phyloP scores from a whole-genome alignment of 2,888 invertebrate species.

The Tenthredo mesomela region DNA sequence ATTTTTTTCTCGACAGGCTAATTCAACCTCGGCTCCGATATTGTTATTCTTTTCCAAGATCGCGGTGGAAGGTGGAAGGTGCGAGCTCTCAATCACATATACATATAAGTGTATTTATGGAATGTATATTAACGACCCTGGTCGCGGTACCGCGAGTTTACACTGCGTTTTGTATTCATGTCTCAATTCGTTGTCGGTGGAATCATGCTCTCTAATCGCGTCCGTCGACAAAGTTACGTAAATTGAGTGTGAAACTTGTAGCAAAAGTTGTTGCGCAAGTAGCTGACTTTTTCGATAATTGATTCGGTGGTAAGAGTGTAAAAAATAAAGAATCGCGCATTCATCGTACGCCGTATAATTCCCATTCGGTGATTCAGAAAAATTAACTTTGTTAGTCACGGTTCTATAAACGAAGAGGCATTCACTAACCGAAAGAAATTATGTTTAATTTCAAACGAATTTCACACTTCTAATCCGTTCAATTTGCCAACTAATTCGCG shows the following conservation, averaged over 20 bases:
- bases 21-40: background rate
- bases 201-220: conserved; percentile 46
- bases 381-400: conserved; percentile 7
- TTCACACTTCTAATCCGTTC: conserved; percentile 1
- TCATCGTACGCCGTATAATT: background rate
- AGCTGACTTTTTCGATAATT: background rate
- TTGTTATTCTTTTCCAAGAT: background rate
- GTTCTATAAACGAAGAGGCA: background rate
- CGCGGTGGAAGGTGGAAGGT: background rate
- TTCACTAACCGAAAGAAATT: background rate
- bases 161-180: background rate
- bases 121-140: background rate
- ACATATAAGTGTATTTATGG: background rate
- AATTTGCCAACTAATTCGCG: conserved; percentile 21
- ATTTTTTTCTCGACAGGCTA: background rate
- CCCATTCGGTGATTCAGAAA: background rate
- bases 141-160: background rate
- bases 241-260: conserved; percentile 36
- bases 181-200: conserved; percentile 20
- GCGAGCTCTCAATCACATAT: background rate
- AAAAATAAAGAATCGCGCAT: background rate
- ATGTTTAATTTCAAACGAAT: background rate
- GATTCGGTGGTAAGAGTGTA: background rate
- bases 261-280: conserved; percentile 18
- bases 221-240: conserved; percentile 38